Evolutionary conservation across 1,140 invertebrate species (phyloP), one percentile per base, ranked within the genome.

Genomic region (Bombus pyrosoma): DNA sequence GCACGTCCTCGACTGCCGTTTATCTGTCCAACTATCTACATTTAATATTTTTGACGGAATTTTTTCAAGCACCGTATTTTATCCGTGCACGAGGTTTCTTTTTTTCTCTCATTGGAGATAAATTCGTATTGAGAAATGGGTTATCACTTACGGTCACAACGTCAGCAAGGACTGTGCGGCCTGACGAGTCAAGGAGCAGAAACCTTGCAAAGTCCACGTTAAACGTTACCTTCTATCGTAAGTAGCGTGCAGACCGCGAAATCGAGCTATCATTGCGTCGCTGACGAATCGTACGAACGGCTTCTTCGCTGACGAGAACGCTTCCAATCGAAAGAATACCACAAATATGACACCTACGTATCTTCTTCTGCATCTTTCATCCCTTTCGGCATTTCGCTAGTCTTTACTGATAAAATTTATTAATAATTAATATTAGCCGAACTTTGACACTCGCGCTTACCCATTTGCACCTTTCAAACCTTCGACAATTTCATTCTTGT

Each of bases 141-240:
- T 90, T 90, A 90, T 89, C 88, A 57, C 22, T 41, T 64, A 73
- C 81, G 81, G 87, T 88, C 76, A 81, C 66, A 81, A 66, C 73
- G 53, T 81, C 72, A 69, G 85, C 78, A 81, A 87, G 66, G 68
- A 77, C 75, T 59, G 47, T 22, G 71, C n/a, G 39, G 69, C 66
- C 59, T 69, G 79, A 82, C 77, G 75, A 86, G 88, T 86, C 88
- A 89, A 89, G 89, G 85, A 87, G 80, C 41, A 32, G 85, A 89
- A 84, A 87, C 87, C 84, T 89, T 86, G 80, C 62, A 73, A 32
- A 89, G 88, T 86, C 81, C 57, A 53, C 39, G 57, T 13, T 47
- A 57, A 83, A 77, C 32, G 62, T 87, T 81, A 82, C 72, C 66
- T 74, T 73, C 34, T 59, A 68, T 41, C 47, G 18, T 34, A 66